Evolutionary conservation across 2,797 vertebrate genomes (phyloP).

Genomic region (Darevskia mixta): DNA sequence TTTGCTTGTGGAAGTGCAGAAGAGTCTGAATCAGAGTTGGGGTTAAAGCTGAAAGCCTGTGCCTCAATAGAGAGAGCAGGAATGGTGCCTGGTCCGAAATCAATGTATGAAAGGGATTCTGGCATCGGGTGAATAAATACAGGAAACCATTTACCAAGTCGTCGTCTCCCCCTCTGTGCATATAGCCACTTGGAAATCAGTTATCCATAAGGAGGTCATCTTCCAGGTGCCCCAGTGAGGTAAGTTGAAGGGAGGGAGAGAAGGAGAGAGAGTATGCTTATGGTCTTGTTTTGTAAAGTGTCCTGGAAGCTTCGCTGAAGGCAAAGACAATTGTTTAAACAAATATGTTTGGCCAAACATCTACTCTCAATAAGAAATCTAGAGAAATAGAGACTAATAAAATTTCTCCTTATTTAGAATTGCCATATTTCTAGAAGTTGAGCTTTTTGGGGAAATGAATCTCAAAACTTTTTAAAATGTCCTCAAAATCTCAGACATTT

Average conservation of each 20-base stretch:
- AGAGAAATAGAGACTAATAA: no score
- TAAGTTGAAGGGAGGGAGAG: not conserved
- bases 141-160: not conserved
- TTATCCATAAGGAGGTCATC: not conserved
- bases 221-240: not conserved
- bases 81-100: not conserved
- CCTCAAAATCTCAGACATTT: no score
- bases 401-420: no score
- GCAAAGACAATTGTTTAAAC: not conserved
- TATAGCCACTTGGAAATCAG: not conserved
- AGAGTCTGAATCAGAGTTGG: not conserved
- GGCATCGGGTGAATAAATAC: not conserved
- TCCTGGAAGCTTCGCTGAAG: not conserved
- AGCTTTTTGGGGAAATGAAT: no score
- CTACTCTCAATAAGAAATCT: no score
- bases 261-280: not conserved
- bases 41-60: not conserved
- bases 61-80: not conserved
- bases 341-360: not conserved
- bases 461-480: no score
- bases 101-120: no score
- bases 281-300: not conserved
- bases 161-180: not conserved
- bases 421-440: no score
- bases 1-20: not conserved